Evolutionary conservation across 2,113 vertebrate genomes (phyloP), one percentile per base, ranked within the genome.

Genomic region (Phaethon lepturus): DNA sequence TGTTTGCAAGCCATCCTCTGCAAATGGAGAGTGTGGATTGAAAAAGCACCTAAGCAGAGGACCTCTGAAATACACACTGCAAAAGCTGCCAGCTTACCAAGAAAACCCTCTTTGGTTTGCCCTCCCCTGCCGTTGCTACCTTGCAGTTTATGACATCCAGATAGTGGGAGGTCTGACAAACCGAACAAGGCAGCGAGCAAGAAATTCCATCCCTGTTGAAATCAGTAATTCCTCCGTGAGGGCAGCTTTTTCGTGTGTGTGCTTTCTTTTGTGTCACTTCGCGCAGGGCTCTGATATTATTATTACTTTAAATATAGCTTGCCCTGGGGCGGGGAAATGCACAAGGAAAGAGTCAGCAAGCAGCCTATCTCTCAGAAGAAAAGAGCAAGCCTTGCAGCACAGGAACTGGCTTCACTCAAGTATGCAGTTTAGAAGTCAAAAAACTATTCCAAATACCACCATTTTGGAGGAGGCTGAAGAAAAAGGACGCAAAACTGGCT

Each of bases 131-230:
- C 52, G 96, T 87, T 79, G 72, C 97, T 95, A 96, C 98, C 98
- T 98, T 92, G 95, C 95, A 91, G 95, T 94, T 97, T 96, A 31
- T 98, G 98, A 98, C 97, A 98, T 93, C 79, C 77, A 78, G 87
- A 88, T 33, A 96, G 97, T 97, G 96, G 97, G 98, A 98, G 98
- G 95, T 98, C 97, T 98, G 97, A 94, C 73, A 92, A 96, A 85
- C 84, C 42, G 81, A 97, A 79, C 13, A 29, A 97, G 97, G 95
- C 96, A 97, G 94, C 29, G 49, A 56, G 95, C 83, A 91, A 97
- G 97, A 96, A 58, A 91, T 97, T 97, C 86, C 91, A 38, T 95
- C 81, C 98, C 96, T 91, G 81, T 90, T 87, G 92, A 94, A 97
- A 96, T 92, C 95, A 49, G 89, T 91, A 93, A 95, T 79, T 96